Percentiles rank a stretch among this genome's conserved stretches.
Evolutionary conservation across 2,797 vertebrate species (phyloP).

Genomic region (Cossypha heuglini): DNA sequence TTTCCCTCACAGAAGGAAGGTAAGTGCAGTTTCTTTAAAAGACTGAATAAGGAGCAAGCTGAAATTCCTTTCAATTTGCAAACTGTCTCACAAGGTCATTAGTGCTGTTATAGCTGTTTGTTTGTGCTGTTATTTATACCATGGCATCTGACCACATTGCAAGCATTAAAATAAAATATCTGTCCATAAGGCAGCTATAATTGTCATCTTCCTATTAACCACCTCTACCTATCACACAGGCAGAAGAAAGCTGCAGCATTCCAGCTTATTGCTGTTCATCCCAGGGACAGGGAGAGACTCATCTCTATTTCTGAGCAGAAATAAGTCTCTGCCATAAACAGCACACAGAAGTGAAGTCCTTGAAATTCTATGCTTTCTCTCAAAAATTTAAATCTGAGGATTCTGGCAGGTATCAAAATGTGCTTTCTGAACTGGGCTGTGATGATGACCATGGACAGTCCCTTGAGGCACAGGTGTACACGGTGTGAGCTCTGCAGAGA

Average conservation of each 20-base stretch:
- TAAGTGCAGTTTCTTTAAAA: background rate
- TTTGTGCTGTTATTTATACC: constrained; percentile 7
- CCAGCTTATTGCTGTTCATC: background rate
- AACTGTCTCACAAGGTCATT: constrained; percentile 37
- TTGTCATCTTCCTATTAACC: constrained; percentile 18
- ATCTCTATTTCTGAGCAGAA: background rate
- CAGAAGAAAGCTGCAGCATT: background rate
- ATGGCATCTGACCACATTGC: background rate
- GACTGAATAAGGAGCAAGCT: background rate
- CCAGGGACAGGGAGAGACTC: background rate
- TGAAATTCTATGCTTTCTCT: background rate
- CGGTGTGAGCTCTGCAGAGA: background rate
- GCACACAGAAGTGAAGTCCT: background rate
- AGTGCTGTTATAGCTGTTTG: constrained; percentile 13
- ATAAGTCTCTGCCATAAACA: background rate
- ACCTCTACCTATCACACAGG: background rate
- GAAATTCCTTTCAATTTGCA: constrained; percentile 15
- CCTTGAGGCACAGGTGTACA: background rate
- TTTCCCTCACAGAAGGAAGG: background rate
- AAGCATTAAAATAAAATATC: constrained; percentile 56
- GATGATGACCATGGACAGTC: background rate
- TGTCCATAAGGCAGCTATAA: constrained; percentile 19
- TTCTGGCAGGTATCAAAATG: background rate
- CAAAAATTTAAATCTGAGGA: background rate
- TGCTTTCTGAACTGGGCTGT: background rate